Evolutionary conservation across 2,113 vertebrate genomes (phyloP).

Genomic region (Peucedramus taeniatus): DNA sequence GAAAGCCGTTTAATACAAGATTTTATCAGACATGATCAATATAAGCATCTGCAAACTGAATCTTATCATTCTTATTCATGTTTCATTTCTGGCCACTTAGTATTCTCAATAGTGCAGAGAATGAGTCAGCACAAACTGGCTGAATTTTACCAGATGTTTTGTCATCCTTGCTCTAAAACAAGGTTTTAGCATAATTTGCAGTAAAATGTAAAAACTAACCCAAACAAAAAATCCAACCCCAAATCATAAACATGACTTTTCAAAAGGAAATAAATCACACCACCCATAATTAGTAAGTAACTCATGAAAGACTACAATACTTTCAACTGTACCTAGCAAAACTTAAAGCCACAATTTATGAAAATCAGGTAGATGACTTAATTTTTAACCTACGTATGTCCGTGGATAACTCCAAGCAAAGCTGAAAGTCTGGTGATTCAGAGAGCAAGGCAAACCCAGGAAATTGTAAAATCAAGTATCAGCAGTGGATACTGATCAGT

Average conservation of each 20-base stretch:
- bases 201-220: not conserved
- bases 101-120: conserved; percentile 40
- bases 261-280: not conserved
- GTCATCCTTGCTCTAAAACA: not conserved
- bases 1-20: conserved; percentile 64
- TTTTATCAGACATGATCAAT: conserved; percentile 65
- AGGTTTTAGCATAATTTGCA: not conserved
- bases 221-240: not conserved
- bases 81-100: conserved; percentile 54
- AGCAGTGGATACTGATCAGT: fast-evolving
- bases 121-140: conserved; percentile 42
- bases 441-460: not conserved
- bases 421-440: not conserved
- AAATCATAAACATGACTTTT: not conserved
- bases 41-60: conserved; percentile 63
- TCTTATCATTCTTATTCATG: conserved; percentile 52
- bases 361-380: not conserved
- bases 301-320: not conserved
- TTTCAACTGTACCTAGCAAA: not conserved
- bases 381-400: fast-evolving
- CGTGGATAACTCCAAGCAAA: not conserved
- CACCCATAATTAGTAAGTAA: not conserved
- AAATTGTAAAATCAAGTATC: not conserved
- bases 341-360: not conserved
- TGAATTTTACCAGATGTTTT: conserved; percentile 36